Evolutionary conservation across 2,797 vertebrate genomes (phyloP), one percentile per base, ranked within the genome.

Genomic region (Tapera naevia): DNA sequence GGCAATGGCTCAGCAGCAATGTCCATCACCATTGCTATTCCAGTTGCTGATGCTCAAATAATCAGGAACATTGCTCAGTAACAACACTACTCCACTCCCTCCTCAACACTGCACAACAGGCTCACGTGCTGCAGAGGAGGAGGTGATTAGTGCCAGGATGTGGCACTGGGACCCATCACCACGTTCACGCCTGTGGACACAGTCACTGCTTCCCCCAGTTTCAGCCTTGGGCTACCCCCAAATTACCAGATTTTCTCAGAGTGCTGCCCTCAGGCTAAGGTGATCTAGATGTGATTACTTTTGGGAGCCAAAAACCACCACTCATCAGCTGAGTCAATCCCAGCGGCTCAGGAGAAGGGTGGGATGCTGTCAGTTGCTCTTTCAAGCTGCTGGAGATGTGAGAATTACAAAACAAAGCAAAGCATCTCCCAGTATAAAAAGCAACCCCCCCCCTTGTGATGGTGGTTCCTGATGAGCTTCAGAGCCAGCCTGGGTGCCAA

Each of bases 111-210:
- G 21, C 17, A 25, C 30, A 64, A 56, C 7, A 24, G 43, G 33
- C n/a, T 70, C 21, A 1, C 0, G 24, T 7, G 12, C 81, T 43
- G 37, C 65, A 19, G 37, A 80, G 12, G 48, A 91, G 14, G 57
- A 45, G 19, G 33, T 0, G 0, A 21, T 2, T 0, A 0, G 19
- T 16, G 32, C 54, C 17, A 1, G 2, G 24, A 5, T 13, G 5
- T 0, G 4, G 27, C 70, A 48, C 69, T 28, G 27, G 46, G 35
- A 88, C n/a, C 23, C 56, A 39, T 23, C 39, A 37, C 13, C 39
- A 33, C 3, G 0, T 9, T 35, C 1, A 0, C 25, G 8, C 37
- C 60, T 14, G 23, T 0, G 0, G 7, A 25, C 19, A 17, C 23
- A 16, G 54, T 8, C 50, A 17, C 84, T 50, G 41, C 32, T 53